Evolutionary conservation across 2,888 invertebrate species (phyloP), one percentile per base, ranked within the genome.

Genomic region (Mylabris sibirica): DNA sequence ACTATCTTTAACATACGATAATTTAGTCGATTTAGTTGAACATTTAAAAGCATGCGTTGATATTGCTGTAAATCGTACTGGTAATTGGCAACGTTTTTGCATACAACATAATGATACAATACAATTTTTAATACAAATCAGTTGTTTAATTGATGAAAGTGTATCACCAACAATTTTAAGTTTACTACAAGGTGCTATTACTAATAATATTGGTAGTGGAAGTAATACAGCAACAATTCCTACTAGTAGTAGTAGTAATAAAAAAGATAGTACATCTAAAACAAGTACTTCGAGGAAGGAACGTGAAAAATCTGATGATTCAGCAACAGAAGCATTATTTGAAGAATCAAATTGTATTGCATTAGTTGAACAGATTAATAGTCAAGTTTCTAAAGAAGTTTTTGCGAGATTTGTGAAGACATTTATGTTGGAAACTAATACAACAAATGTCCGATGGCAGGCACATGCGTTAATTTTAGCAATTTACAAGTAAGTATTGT

Each of bases 1-100:
- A 1, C 85, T 89, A 53, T 87, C 87, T 72, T 87, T 96, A 17
- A 90, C 93, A 0, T 98, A 98, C 80, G 97, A 98, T 84, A 91
- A 93, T 5, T 89, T 98, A n/a, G 97, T 98, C 5, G 94, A 94
- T 76, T 88, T 98, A 67, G 96, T 98, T 80, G 98, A 98, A 78
- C 97, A 98, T 84, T 87, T 99, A 72, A 97, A 98, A 84, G 93
- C 94, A 4, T 97, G 98, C 78, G 91, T 94, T 63, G 98, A 99
- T 84, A 95, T 98, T 68, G 97, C 97, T 41, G 90, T 92, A 64
- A 91, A 92, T 64, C 92, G 98, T 65, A 96, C 97, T 0, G 92
- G 94, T 75, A 98, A 98, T 87, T 99, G 98, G 98, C 98, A 98
- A 84, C 90, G 92, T 80, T 94, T 94, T 83, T 97, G 96, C 80